Evolutionary conservation across 1,140 invertebrate genomes (phyloP), one percentile per base, ranked within the genome.

Genomic region (Ooceraea biroi): DNA sequence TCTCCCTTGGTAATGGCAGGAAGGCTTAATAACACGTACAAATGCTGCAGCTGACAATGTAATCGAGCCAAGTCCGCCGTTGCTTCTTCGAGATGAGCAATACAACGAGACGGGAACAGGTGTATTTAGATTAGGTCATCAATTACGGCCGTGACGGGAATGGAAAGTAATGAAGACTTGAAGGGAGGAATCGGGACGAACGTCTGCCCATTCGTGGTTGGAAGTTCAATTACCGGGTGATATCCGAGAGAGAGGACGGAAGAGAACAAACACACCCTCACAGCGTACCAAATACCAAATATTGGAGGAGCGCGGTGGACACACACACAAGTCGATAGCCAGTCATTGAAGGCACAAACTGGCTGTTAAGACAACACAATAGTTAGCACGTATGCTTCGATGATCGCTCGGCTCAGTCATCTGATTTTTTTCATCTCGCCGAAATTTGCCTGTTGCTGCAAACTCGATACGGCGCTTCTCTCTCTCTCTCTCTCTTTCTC

Each of bases 331-430:
- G n/a, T 74, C 44, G 61, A 68, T 61, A 27, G 27, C 41, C 36
- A 48, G 57, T 3, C 74, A 41, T 78, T 1, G 46, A 61, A 46
- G 17, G 50, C 11, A n/a, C n/a, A 30, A 44, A 78, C 65, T 7
- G 65, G 72, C 71, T 77, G 25, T 86, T 71, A 58, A 71, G 60
- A 52, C 71, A 50, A 77, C 65, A 36, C 36, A 77, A 86, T 71
- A 50, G 48, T 19, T 14, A 0, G 27, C 55, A 52, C 66, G 46
- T 25, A 61, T 48, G 30, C 36, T 63, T 19, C 25, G 27, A 74
- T 8, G 22, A 27, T 30, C 46, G 27, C n/a, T 27, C 36, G 36
- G 36, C 3, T 0, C 4, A 19, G 11, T 52, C 46, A n/a, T 5
- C 14, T 7, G 36, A 36, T 36, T 50, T 82, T 61, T 71, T 82